Evolutionary conservation across 2,888 invertebrate genomes (phyloP), one percentile per base, ranked within the genome.

Genomic region (Epinotia ramella): DNA sequence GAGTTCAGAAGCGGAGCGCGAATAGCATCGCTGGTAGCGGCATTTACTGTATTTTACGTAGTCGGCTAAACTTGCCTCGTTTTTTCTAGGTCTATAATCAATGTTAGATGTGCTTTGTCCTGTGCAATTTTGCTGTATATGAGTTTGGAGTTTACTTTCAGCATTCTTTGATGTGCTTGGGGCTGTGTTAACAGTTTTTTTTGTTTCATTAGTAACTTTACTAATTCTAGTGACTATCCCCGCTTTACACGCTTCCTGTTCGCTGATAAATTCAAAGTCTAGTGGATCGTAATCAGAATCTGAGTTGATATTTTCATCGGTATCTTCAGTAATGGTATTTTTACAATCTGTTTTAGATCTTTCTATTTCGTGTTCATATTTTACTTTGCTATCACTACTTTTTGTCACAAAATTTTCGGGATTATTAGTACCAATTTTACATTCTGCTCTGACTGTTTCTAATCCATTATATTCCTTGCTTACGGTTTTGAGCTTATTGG

Each of bases 181-280:
- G 3, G 44, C 28, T 18, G n/a, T 20, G 16, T n/a, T 24, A n/a
- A 5, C 7, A 9, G 40, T 9, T 7, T 46, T 62, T 2, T 28
- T 13, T n/a, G 46, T 20, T 49, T 70, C 33, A 0, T 9, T 6
- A 7, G 20, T 62, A 4, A 60, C 1, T 40, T 77, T 63, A 20
- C 20, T 64, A 2, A 64, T 33, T 11, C 73, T 73, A 28, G 74
- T 77, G 2, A 86, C 80, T 3, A 84, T 71, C 3, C 84, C 84
- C 5, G 82, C 79, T 24, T 78, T 77, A 68, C 81, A 81, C 4
- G 92, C 90, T 78, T 92, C 91, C 2, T 80, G 79, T 84, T 93
- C 92, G 1, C 85, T 84, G 60, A 92, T 92, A 72, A 92, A 91
- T 82, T 93, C 92, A 72, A 93, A 93, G 84, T 93, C 91, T 6